Conservation (phyloP, 2,888 invertebrate species). For the Erebia epiphron region DNA sequence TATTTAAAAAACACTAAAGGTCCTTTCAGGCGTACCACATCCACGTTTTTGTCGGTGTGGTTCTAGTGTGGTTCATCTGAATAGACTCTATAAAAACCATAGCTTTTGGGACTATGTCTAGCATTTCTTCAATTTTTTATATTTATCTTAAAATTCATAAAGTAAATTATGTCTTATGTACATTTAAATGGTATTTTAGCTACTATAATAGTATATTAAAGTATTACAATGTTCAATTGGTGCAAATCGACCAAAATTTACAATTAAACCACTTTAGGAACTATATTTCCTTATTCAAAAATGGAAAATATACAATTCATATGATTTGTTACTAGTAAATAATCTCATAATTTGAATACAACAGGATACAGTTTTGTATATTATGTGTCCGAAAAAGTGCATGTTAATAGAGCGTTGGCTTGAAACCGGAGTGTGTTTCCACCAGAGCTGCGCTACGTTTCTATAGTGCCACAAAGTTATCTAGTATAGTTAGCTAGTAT, state of each 20-base stretch:
- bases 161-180: conserved; percentile 10
- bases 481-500: too few species aligned
- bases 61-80: background rate
- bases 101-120: background rate
- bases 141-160: background rate
- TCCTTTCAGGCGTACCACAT: background rate
- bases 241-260: conserved; percentile 38
- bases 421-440: too few species aligned
- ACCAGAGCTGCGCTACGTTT: too few species aligned
- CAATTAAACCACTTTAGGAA: conserved; percentile 42
- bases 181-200: conserved; percentile 8
- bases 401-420: background rate
- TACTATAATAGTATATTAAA: background rate
- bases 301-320: conserved; percentile 31
- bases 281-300: conserved; percentile 41
- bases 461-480: too few species aligned
- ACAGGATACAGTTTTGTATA: background rate
- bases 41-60: background rate
- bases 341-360: conserved; percentile 18
- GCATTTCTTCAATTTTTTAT: background rate
- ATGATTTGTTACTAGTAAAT: conserved; percentile 22
- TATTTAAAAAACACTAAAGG: background rate
- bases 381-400: background rate
- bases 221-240: conserved; percentile 22
- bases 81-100: background rate